Evolutionary conservation across 2,113 vertebrate genomes (phyloP).

Genomic region (Alligator mississippiensis): DNA sequence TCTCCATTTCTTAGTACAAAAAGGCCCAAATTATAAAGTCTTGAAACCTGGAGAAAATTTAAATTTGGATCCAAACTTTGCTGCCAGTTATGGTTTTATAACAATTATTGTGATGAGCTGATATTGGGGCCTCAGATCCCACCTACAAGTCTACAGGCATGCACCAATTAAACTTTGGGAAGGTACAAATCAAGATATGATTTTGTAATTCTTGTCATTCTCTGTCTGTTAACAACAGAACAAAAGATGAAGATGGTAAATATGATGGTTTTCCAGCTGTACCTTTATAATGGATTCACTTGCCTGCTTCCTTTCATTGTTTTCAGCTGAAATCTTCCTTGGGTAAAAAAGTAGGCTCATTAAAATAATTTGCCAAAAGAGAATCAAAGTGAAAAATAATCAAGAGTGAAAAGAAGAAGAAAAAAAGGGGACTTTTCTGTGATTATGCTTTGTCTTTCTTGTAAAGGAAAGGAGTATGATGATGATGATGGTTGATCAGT

Average conservation of each 20-base stretch:
- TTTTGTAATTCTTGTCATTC: neutral
- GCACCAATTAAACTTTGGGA: neutral
- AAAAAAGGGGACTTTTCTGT: neutral
- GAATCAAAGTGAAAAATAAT: constrained; percentile 8
- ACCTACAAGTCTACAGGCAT: neutral
- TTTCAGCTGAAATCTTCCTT: too few species aligned
- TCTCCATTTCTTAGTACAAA: too few species aligned
- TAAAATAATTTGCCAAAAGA: too few species aligned
- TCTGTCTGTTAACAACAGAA: neutral
- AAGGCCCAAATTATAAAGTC: neutral
- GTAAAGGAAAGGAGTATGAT: neutral
- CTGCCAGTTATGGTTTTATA: neutral
- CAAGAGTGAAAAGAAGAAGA: neutral
- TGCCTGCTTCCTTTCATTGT: neutral
- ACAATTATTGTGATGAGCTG: neutral
- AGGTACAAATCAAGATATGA: neutral
- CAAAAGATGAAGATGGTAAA: neutral
- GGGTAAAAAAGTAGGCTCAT: too few species aligned
- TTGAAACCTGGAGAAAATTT: neutral
- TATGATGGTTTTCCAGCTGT: neutral
- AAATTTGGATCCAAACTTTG: neutral
- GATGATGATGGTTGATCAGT: neutral
- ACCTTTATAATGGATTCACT: neutral
- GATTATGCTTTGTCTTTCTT: neutral
- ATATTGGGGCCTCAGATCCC: neutral